Conservation (phyloP, 1,140 invertebrate species). For the Orussus abietinus region DNA sequence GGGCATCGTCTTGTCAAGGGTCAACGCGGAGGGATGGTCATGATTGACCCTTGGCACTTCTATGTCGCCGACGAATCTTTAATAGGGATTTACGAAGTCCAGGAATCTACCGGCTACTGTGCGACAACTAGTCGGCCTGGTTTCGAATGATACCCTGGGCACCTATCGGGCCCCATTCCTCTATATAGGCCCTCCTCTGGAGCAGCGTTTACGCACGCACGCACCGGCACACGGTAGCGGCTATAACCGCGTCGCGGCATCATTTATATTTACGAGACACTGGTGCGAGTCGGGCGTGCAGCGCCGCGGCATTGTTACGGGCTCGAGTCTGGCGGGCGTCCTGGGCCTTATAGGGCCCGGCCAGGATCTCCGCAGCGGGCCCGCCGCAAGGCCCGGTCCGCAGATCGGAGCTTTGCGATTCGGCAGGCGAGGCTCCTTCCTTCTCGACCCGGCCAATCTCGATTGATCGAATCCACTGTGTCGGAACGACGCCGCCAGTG, state of each 20-base stretch:
- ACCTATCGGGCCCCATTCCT: too few species aligned
- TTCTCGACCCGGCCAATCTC: conserved; percentile 17
- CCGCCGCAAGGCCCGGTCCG: conserved; percentile 14
- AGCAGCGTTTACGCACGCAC: conserved; percentile 19
- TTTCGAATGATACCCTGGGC: too few species aligned
- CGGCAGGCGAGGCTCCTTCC: conserved; percentile 5
- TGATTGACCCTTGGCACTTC: too few species aligned
- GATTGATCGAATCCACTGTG: conserved; percentile 37
- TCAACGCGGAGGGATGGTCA: too few species aligned
- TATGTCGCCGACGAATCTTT: too few species aligned
- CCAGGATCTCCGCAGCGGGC: conserved; percentile 23
- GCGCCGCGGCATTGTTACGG: conserved; percentile 44
- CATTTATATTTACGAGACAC: conserved; percentile 54
- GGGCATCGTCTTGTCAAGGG: too few species aligned
- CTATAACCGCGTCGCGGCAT: conserved; percentile 47
- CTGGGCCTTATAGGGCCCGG: conserved; percentile 45
- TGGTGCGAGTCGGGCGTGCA: conserved; percentile 26
- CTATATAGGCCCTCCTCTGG: too few species aligned
- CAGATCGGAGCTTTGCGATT: conserved; percentile 2
- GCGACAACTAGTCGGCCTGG: too few species aligned
- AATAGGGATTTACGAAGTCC: too few species aligned
- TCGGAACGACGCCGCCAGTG: conserved; percentile 6
- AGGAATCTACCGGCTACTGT: too few species aligned
- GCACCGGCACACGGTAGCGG: conserved; percentile 35
- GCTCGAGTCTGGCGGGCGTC: conserved; percentile 37